phyloP scores from a whole-genome alignment of 2,888 invertebrate genomes.

The Drosophila lacicola region DNA sequence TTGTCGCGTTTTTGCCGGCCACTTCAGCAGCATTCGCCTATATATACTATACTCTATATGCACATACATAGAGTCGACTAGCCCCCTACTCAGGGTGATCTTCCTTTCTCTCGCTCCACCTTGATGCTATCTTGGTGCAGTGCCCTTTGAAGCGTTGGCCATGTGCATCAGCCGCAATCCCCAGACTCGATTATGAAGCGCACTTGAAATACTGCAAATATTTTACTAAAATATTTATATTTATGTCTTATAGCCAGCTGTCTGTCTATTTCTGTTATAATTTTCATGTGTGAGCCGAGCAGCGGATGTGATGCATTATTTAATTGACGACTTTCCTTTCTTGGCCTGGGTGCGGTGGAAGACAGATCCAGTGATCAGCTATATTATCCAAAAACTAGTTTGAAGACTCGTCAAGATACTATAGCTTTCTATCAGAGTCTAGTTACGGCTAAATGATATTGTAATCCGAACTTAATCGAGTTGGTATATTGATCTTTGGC shows the following conservation, averaged over 20 bases:
- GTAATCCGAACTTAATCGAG: no score
- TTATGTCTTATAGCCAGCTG: constrained; percentile 20
- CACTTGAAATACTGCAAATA: constrained; percentile 43
- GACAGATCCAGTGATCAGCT: constrained; percentile 18
- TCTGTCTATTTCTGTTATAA: constrained; percentile 50
- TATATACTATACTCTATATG: constrained; percentile 28
- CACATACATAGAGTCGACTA: constrained; percentile 32
- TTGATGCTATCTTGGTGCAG: constrained; percentile 33
- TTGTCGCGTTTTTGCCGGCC: constrained; percentile 69
- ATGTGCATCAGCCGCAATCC: constrained; percentile 38
- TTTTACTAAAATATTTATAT: constrained; percentile 15
- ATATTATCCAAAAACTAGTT: constrained; percentile 37
- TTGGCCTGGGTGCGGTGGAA: constrained; percentile 23
- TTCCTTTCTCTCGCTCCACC: constrained; percentile 12
- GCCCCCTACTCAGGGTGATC: constrained; percentile 29
- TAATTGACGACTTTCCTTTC: constrained; percentile 55
- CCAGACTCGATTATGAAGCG: constrained; percentile 20
- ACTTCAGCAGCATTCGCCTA: constrained; percentile 52
- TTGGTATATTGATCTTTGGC: not conserved
- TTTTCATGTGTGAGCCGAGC: constrained; percentile 21
- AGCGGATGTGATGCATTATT: constrained; percentile 62
- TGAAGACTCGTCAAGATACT: not conserved
- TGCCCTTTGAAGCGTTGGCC: constrained; percentile 50
- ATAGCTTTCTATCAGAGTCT: constrained; percentile 22
- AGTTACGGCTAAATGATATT: no score